These are phyloP conservation scores for Rhegmatorhina hoffmannsi DNA, from an alignment of 2,113 vertebrate genomes.

Conservation along the genomic window DNA sequence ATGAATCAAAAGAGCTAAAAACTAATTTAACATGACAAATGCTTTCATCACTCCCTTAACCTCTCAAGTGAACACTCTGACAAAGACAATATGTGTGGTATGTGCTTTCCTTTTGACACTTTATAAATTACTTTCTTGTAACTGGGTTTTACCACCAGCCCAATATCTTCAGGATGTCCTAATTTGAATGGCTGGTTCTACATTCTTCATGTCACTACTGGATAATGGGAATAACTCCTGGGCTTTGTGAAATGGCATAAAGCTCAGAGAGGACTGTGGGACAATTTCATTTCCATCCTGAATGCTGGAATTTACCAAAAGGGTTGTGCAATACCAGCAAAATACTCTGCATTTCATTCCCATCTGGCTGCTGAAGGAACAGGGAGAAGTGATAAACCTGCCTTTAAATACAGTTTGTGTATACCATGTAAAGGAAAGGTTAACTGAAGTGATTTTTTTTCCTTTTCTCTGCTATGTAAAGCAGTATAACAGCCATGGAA, in stretches of 20 bases:
- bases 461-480: neutral
- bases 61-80: slow-evolving; percentile 19
- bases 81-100: slow-evolving; percentile 19
- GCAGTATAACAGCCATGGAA: rapidly evolving
- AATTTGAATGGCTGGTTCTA: neutral
- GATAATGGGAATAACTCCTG: neutral
- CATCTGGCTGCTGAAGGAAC: neutral
- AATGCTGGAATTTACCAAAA: neutral
- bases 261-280: neutral
- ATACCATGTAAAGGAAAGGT: neutral
- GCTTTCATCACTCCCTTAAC: slow-evolving; percentile 48
- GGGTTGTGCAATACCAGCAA: neutral
- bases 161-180: slow-evolving; percentile 20
- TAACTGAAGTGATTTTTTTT: neutral
- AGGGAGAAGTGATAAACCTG: neutral
- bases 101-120: slow-evolving; percentile 37
- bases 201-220: neutral
- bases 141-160: neutral
- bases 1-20: slow-evolving; percentile 69
- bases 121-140: slow-evolving; percentile 22
- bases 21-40: slow-evolving; percentile 72
- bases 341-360: neutral
- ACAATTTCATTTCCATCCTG: neutral
- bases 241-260: neutral
- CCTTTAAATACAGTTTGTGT: neutral